Base-by-base conservation (phyloP, 2,888 invertebrate genomes). In the Eristalis arbustorum region DNA sequence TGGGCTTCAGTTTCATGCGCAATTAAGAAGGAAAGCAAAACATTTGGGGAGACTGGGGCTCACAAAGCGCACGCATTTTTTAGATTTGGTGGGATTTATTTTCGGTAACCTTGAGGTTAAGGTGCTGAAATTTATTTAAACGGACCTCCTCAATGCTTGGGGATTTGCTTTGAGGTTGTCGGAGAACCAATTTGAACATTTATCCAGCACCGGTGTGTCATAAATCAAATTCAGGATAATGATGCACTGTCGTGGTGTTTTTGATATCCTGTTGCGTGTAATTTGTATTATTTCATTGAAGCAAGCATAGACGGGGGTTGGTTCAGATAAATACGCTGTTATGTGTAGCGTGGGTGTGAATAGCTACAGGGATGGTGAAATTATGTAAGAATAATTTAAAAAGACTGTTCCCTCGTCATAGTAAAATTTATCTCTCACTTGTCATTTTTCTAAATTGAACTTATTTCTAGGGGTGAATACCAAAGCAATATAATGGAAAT, bases 81-180 rank as follows among this genome's bases (percentile, higher is more conserved):
- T 23, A 64, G 73, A 57, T 37, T 74, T 64, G 18, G n/a, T n/a
- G 64, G 28, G 49, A 49, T 49, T 49, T 49, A 49, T 49, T 49
- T 18, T 18, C 49, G 49, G 49, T 49, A 49, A 49, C 49, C 49
- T 49, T 49, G 49, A 49, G 49, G 49, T 49, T 49, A 49, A 49
- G 49, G 49, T 49, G 49, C 49, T 49, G 49, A 49, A 49, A 49
- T 49, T 5, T 61, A 40, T 71, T 71, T 59, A 3, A 40, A 63
- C 37, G 63, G 18, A 34, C n/a, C 42, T 73, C 37, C 37, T 37
- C 37, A 37, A 18, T 18, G 49, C 8, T 18, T n/a, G 49, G 49
- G 49, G 49, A 49, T 49, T 49, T 49, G 3, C 49, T 49, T 2
- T 18, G 42, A 42, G 42, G 42, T 42, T 42, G 42, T 42, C 42